Percentiles rank a stretch among this genome's conserved stretches.
Conservation (phyloP, 2,888 invertebrate genomes). For the Scaptomyza polygonia region DNA sequence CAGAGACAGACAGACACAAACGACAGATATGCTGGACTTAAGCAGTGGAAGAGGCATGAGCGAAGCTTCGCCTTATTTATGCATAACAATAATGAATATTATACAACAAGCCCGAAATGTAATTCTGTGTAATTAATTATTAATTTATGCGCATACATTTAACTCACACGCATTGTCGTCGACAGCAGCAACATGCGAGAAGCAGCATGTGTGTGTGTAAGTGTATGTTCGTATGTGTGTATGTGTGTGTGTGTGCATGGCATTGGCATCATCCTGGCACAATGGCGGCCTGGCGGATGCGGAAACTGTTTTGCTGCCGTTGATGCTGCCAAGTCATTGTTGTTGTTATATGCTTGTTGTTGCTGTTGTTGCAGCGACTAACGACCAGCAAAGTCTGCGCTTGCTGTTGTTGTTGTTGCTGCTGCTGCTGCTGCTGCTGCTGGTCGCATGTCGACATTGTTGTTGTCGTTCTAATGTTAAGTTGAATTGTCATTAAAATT, state of each 20-base stretch:
- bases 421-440: conserved; percentile 37
- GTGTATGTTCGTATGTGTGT: conserved; percentile 14
- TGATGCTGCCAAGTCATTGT: conserved; percentile 72
- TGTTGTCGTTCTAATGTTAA: conserved; percentile 80
- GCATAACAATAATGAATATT: conserved; percentile 84
- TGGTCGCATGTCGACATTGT: conserved; percentile 56
- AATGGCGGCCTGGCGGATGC: conserved; percentile 78
- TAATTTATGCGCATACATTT: conserved; percentile 84
- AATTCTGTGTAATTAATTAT: conserved; percentile 83
- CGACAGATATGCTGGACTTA: conserved; percentile 2
- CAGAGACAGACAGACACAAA: background rate
- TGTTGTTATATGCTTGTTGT: conserved; percentile 44
- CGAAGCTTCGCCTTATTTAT: conserved; percentile 77
- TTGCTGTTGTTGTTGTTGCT: conserved; percentile 39
- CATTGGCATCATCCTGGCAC: conserved; percentile 79
- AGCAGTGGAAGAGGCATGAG: background rate
- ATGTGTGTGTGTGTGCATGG: conserved; percentile 47
- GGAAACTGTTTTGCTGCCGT: conserved; percentile 79
- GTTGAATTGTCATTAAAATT: conserved; percentile 81
- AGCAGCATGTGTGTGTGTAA: conserved; percentile 25
- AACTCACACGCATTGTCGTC: conserved; percentile 79
- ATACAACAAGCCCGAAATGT: conserved; percentile 82
- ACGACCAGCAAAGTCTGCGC: conserved; percentile 65
- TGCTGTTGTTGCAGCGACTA: conserved; percentile 60
- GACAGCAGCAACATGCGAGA: conserved; percentile 51